Evolutionary conservation across 2,113 vertebrate species (phyloP).

Genomic region (Leptosomus discolor): DNA sequence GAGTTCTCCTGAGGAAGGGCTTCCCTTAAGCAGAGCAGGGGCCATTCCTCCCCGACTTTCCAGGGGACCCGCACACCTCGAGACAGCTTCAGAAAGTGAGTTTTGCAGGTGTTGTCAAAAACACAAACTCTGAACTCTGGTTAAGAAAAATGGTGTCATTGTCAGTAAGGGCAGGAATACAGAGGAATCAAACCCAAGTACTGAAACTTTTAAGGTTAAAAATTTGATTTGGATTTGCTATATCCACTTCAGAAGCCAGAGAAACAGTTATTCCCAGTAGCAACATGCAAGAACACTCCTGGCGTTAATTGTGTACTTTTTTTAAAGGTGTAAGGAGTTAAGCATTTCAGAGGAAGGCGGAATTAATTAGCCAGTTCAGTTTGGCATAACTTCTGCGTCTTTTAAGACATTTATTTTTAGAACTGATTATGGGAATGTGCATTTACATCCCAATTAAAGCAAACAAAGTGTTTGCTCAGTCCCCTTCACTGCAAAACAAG

Average conservation of each 20-base stretch:
- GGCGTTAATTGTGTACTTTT: too few species aligned
- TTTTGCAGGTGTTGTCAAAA: background rate
- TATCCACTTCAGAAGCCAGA: background rate
- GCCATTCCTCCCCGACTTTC: background rate
- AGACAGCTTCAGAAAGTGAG: background rate
- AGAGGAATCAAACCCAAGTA: background rate
- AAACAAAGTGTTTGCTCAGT: background rate
- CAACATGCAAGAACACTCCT: background rate
- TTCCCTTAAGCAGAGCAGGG: background rate
- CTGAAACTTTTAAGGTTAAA: background rate
- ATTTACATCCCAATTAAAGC: background rate
- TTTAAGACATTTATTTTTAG: background rate
- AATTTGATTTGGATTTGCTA: background rate
- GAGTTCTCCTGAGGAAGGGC: background rate
- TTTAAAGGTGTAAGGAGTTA: background rate
- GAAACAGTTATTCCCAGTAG: background rate
- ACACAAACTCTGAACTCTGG: background rate
- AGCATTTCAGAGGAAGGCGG: background rate
- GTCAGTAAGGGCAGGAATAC: accelerated
- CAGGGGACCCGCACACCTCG: accelerated
- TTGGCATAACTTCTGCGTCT: background rate
- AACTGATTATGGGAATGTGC: background rate
- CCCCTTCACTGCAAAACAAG: background rate
- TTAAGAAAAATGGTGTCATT: background rate
- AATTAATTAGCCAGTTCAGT: background rate